Evolutionary conservation across 2,888 invertebrate species (phyloP), one percentile per base, ranked within the genome.

Genomic region (Lissocephala sabroskyi): DNA sequence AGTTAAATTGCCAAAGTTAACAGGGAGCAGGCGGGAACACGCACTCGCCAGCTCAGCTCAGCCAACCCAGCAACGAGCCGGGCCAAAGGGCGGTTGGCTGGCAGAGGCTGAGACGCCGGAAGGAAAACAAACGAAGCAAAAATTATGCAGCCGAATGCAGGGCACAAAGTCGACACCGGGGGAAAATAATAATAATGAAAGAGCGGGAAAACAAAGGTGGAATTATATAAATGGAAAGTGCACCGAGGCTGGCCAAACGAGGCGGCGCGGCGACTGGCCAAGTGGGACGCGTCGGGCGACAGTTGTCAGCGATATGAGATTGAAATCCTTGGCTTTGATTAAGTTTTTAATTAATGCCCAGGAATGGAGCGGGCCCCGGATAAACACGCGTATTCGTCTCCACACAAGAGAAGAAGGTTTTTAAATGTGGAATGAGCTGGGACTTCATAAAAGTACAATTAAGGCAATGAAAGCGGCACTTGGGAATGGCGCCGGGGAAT

Each of bases 1-100:
- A 71, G 70, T 71, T 71, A 75, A 71, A 71, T 71, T 71, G 76
- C 73, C 49, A 71, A 71, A 71, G 75, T 71, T 71, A 68, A 67
- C 66, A 65, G 10, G 35, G 11, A 5, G 35, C 62, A 62, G 56
- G 55, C 64, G n/a, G n/a, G n/a, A n/a, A 32, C 23, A 23, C 23
- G 23, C 50, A 52, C 35, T 36, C 44, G 49, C 44, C 47, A 46
- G 47, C n/a, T n/a, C n/a, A n/a, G n/a, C 17, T 4, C 19, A 32
- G 17, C 11, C 11, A 16, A 18, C 19, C 40, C 43, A 46, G 46
- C 41, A 26, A 29, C 10, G 39, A 39, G 37, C 41, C 36, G 18
- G 35, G 35, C 30, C 19, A 33, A 33, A 40, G 45, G 56, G 45
- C 26, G 6, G 16, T 13, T 26, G 29, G 32, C 41, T 41, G 28